Percentiles rank a stretch among this genome's conserved stretches.
Conservation (phyloP, 1,140 invertebrate genomes). For the Hypothenemus hampei region DNA sequence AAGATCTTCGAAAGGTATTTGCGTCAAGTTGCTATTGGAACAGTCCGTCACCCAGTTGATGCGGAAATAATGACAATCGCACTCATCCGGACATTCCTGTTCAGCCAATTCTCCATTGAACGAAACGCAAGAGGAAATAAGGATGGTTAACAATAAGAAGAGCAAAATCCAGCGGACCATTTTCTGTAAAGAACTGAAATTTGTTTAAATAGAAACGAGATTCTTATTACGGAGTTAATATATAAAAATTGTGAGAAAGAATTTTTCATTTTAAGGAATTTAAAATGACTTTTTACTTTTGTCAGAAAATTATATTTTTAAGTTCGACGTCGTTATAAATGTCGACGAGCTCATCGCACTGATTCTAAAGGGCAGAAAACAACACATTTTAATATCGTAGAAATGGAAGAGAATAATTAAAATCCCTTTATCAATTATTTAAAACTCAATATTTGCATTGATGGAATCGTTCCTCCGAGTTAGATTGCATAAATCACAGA, state of each 20-base stretch:
- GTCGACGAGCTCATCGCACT: too few species aligned
- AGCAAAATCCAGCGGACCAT: conserved; percentile 7
- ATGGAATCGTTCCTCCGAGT: not conserved
- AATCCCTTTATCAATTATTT: conserved; percentile 3
- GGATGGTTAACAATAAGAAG: not conserved
- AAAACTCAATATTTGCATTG: conserved; percentile 6
- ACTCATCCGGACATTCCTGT: conserved; percentile 64
- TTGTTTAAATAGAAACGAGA: too few species aligned
- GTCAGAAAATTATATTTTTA: not conserved
- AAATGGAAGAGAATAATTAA: not conserved
- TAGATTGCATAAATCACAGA: conserved; percentile 4
- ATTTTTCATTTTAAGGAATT: not conserved
- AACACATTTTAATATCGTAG: too few species aligned
- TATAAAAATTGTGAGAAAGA: not conserved
- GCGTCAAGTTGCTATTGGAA: conserved; percentile 68
- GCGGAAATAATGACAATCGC: conserved; percentile 70
- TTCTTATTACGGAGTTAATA: too few species aligned
- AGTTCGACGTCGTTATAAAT: not conserved
- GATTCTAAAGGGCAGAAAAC: too few species aligned
- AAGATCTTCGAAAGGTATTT: conserved; percentile 61
- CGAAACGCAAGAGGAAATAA: conserved; percentile 15
- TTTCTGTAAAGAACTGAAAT: conserved; percentile 13
- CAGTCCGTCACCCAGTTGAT: conserved; percentile 74
- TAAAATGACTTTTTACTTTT: not conserved
- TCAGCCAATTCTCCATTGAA: conserved; percentile 60